Conservation (phyloP, 2,113 vertebrate genomes). For the Fregata magnificens region DNA sequence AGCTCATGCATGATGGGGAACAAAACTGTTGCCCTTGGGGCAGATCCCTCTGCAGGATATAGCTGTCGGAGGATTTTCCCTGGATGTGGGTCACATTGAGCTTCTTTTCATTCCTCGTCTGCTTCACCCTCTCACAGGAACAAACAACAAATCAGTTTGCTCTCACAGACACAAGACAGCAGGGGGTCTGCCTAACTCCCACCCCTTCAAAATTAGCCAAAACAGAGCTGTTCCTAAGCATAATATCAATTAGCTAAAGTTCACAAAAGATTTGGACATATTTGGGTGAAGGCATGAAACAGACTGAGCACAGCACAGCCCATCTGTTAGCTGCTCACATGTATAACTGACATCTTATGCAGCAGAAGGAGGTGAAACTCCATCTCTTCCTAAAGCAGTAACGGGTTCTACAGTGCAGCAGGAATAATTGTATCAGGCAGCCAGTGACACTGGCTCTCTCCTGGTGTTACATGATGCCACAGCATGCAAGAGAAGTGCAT, state of each 20-base stretch:
- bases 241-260: not conserved
- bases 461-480: constrained; percentile 16
- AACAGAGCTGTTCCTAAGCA: not conserved
- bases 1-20: not conserved
- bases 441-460: not conserved
- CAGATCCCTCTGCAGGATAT: not conserved
- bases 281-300: not conserved
- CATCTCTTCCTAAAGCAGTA: constrained; percentile 28
- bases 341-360: not conserved
- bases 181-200: not conserved
- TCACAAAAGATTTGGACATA: not conserved
- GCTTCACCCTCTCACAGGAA: not conserved
- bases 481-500: not conserved
- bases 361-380: constrained; percentile 1
- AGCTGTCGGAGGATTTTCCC: not conserved
- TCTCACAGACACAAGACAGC: not conserved
- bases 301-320: not conserved
- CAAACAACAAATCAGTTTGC: not conserved
- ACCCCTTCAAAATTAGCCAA: not conserved
- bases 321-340: not conserved
- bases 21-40: not conserved
- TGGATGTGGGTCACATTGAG: not conserved
- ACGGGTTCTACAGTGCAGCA: not conserved
- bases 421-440: not conserved
- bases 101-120: not conserved